phyloP scores from a whole-genome alignment of 2,797 vertebrate genomes.

The Pterois miles region DNA sequence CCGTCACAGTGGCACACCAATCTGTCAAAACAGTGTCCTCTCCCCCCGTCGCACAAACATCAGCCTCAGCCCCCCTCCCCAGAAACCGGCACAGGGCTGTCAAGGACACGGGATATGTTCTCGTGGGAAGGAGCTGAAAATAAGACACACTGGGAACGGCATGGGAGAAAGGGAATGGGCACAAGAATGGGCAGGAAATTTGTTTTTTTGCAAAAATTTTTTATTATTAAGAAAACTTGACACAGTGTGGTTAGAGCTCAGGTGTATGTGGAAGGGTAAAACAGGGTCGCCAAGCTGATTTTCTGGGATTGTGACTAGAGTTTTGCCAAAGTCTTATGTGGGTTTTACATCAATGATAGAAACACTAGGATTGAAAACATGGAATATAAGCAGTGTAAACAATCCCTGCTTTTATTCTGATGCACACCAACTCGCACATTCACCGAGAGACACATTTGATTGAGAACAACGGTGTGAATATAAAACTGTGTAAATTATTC shows the following conservation, averaged over 20 bases:
- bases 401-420: slow-evolving; percentile 3
- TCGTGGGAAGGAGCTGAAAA: slow-evolving; percentile 57
- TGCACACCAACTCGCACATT: neutral
- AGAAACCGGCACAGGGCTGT: slow-evolving; percentile 23
- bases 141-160: slow-evolving; percentile 29
- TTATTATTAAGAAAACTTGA: slow-evolving; percentile 15
- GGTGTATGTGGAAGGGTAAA: slow-evolving; percentile 12
- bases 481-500: slow-evolving; percentile 41
- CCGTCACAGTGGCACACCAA: slow-evolving; percentile 45
- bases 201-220: slow-evolving; percentile 36
- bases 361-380: neutral
- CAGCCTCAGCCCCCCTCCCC: slow-evolving; percentile 15
- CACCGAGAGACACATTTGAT: neutral
- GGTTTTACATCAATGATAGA: slow-evolving; percentile 23
- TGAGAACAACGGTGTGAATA: slow-evolving; percentile 13
- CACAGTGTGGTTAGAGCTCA: neutral
- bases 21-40: slow-evolving; percentile 69
- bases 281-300: neutral
- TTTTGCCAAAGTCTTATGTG: neutral
- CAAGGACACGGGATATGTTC: slow-evolving; percentile 32
- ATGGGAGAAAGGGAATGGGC: slow-evolving; percentile 30
- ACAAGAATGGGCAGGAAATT: slow-evolving; percentile 42
- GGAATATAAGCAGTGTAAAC: slow-evolving; percentile 9
- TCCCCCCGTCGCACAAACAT: slow-evolving; percentile 42
- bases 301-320: neutral